Evolutionary conservation across 2,888 invertebrate species (phyloP), one percentile per base, ranked within the genome.

Genomic region (Heliconius ethilla): DNA sequence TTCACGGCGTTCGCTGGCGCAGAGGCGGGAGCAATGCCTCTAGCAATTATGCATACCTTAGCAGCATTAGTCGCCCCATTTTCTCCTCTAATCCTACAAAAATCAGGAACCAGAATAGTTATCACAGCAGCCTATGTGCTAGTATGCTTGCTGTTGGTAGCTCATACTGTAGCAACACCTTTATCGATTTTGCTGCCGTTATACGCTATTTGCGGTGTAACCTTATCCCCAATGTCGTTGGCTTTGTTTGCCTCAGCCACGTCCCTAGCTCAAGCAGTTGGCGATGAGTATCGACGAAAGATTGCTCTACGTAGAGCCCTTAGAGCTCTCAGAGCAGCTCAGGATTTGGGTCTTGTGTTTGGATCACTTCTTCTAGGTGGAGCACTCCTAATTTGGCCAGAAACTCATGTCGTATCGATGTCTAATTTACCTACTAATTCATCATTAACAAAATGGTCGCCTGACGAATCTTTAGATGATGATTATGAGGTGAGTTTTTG

Each of bases 11-110:
- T 91, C 81, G 93, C 92, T 3, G 94, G 94, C 9, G 93, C 94
- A 18, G 94, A 93, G 83, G 94, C 91, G 0, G 97, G 97, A 0
- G 96, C 97, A 0, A 87, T 96, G 74, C 93, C 97, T 3, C 91
- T 97, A 18, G 95, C 96, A 1, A 88, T 95, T 15, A 95, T 96
- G 86, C 96, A 96, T 84, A 86, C 95, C 0, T 88, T 95, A 45
- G 96, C 96, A 3, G 96, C 96, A 0, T 84, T 95, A 0, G 95
- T 96, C 63, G 93, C 94, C 0, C 94, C 94, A 0, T 91, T 94
- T 83, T 91, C 94, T 0, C 93, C 94, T 0, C 83, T 92, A 0
- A 92, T 94, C 51, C 87, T 94, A 2, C 94, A 93, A 81, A 93
- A 92, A 82, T 89, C 90, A 37, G 93, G 94, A 45, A 88, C 89